These are phyloP conservation scores for Hemiprocne comata DNA, from an alignment of 2,113 vertebrate genomes.

Conservation along the genomic window DNA sequence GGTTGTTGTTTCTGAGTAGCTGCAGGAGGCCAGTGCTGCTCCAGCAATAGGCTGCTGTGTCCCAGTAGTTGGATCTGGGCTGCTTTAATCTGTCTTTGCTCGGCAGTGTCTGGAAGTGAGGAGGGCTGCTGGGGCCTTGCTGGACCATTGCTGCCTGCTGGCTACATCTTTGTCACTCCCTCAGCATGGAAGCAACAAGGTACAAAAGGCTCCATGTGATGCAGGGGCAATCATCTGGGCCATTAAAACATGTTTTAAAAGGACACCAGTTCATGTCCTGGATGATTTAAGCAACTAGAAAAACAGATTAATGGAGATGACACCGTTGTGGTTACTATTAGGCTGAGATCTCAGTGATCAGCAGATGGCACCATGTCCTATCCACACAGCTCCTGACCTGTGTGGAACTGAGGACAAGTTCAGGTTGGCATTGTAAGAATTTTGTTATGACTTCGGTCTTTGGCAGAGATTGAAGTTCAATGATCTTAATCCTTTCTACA, in stretches of 20 bases:
- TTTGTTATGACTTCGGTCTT: rapidly evolving
- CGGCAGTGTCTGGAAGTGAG: not conserved
- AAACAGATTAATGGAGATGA: rapidly evolving
- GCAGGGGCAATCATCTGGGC: rapidly evolving
- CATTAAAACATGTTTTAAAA: rapidly evolving
- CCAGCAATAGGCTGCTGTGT: not conserved
- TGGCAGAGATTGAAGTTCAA: not conserved
- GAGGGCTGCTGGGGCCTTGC: rapidly evolving
- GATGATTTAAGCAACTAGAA: rapidly evolving
- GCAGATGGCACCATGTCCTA: conserved; percentile 63
- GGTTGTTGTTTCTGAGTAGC: rapidly evolving
- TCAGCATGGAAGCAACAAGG: rapidly evolving
- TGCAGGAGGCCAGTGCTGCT: not conserved
- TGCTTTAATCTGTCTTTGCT: not conserved
- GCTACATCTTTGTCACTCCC: not conserved
- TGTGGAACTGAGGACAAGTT: rapidly evolving
- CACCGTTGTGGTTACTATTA: not conserved
- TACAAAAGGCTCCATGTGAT: rapidly evolving
- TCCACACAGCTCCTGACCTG: not conserved
- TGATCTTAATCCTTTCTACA: not conserved
- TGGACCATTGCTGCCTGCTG: not conserved
- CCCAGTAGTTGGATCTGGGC: not conserved
- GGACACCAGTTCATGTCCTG: rapidly evolving
- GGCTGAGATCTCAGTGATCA: not conserved
- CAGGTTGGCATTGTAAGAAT: not conserved